Percentiles rank a stretch among this genome's conserved stretches.
Conservation (phyloP, 2,113 vertebrate species). For the Hippocampus mohnikei region DNA sequence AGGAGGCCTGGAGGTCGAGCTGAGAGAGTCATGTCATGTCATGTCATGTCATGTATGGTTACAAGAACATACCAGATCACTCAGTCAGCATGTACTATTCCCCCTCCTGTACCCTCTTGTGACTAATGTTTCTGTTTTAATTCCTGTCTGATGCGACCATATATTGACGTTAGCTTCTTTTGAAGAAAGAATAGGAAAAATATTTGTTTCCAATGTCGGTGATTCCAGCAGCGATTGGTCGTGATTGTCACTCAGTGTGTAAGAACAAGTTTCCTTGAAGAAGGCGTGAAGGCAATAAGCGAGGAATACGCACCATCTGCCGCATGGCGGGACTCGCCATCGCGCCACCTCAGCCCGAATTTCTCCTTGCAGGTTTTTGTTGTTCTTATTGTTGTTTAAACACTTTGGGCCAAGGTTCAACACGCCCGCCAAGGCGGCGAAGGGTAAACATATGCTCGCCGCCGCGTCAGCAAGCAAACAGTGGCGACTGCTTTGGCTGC, state of each 20-base stretch:
- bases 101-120: not conserved
- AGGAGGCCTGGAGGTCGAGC: not conserved
- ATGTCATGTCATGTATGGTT: not conserved
- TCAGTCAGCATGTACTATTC: not conserved
- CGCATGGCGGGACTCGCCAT: constrained; percentile 34
- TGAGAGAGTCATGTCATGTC: not conserved
- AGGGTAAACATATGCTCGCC: constrained; percentile 39
- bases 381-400: constrained; percentile 13
- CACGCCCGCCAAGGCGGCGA: constrained; percentile 4
- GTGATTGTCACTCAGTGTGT: not conserved
- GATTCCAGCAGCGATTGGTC: too few species aligned
- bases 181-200: not conserved
- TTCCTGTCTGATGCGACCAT: not conserved
- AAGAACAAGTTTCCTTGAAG: not conserved
- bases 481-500: constrained; percentile 35
- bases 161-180: not conserved
- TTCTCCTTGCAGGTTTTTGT: constrained; percentile 22
- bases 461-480: constrained; percentile 10
- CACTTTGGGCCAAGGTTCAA: constrained; percentile 40
- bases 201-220: too few species aligned
- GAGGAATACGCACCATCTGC: constrained; percentile 43
- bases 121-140: not conserved
- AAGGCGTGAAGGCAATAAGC: constrained; percentile 23
- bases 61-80: not conserved
- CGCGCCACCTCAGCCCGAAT: constrained; percentile 41